Evolutionary conservation across 2,113 vertebrate species (phyloP), one percentile per base, ranked within the genome.

Genomic region (Porphyrio hochstetteri): DNA sequence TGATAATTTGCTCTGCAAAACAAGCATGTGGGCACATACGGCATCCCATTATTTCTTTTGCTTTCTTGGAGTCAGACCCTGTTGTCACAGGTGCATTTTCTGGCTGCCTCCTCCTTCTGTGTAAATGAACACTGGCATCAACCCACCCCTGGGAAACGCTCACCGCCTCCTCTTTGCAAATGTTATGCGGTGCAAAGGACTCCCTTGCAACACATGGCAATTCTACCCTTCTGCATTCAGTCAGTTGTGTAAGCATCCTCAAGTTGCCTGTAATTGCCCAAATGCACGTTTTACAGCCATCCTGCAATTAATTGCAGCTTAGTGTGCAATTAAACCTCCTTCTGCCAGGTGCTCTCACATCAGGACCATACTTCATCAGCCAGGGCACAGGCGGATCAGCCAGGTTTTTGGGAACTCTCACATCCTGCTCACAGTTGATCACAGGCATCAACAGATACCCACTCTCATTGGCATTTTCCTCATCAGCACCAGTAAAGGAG

Each of bases 271-370:
- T 71, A 88, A 86, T 78, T 86, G 69, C 61, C 64, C 91, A 92
- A 93, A 94, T 38, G 42, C 28, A 86, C 42, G 0, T 88, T 96
- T 95, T 88, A 86, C 52, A 86, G 36, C 23, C n/a, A 71, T 35
- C 42, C 42, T 46, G n/a, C 64, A 88, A 93, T 90, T 96, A 95
- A 92, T 40, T 88, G 88, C 76, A 91, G 64, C 60, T 91, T 88
- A 88, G 64, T 13, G 23, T 64, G 80, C 88, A 91, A 92, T 95
- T 94, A 97, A 74, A 88, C 8, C 36, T 67, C 68, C 76, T 88
- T 77, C 92, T 95, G 82, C 76, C 94, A 90, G 88, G 88, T 90
- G 88, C 76, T 93, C 5, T 60, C 27, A 13, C 76, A 63, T 63
- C 68, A 74, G 71, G 56, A 28, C 40, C 0, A 0, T 59, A 40